Base-by-base conservation (phyloP, 2,888 invertebrate genomes). In the Athalia cordata region DNA sequence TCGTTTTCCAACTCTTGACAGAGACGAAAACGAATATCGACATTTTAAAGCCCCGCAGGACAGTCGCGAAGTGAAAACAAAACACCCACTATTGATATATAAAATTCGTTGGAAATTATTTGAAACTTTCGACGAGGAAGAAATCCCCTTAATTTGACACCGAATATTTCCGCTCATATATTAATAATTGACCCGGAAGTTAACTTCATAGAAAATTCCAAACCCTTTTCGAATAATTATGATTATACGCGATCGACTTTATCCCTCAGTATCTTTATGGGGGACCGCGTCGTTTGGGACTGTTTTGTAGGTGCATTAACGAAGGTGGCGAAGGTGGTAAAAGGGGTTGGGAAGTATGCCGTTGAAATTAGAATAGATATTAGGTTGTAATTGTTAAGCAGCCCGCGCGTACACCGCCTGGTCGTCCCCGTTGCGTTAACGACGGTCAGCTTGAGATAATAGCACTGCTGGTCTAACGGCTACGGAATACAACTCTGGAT, bases 391-490 rank as follows among this genome's bases (percentile, higher is more conserved):
- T 81, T 80, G 77, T 79, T 79, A 76, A 81, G 80, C 77, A 78
- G 80, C 52, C 80, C 74, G 67, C 76, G 72, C 70, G 74, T 78
- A 79, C 75, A 72, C 72, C 72, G 13, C 62, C 55, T 55, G 4
- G 9, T n/a, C 55, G 9, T n/a, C 55, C 55, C 52, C 50, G 72
- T 72, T 72, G n/a, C 78, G 66, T 78, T 79, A 79, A 81, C 80
- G 66, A 77, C 79, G 80, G 79, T 79, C 82, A 82, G 81, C 80
- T 80, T 80, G 82, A 80, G 79, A 78, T 81, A 80, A 82, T 79
- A 79, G 79, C 66, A 29, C 29, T 29, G 68, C 55, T 68, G 68
- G 68, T 68, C 68, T 52, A 68, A 68, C 68, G 68, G 68, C 29
- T 43, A 55, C 68, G 50, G 68, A 68, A 68, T 68, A 68, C 50